These are phyloP conservation scores for Plectrocnemia conspersa DNA, from an alignment of 1,140 invertebrate species.

Conservation along the genomic window DNA sequence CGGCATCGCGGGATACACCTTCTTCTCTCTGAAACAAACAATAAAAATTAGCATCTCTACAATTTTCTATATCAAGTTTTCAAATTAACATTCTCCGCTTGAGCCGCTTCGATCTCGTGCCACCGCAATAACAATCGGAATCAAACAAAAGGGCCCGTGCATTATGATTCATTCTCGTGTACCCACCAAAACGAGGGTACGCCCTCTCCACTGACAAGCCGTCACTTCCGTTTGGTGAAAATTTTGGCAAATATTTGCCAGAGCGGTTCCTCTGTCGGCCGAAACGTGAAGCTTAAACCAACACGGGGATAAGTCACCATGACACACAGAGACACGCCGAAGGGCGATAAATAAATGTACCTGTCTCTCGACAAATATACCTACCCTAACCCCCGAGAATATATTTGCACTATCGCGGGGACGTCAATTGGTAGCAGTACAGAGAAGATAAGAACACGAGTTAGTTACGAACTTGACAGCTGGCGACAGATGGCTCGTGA, in stretches of 20 bases:
- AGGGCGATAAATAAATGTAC: slow-evolving; percentile 23
- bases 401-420: slow-evolving; percentile 31
- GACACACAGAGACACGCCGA: neutral
- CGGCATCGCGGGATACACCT: slow-evolving; percentile 29
- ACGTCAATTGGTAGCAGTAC: slow-evolving; percentile 15
- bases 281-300: slow-evolving; percentile 21
- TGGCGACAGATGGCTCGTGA: too few relatives aligned
- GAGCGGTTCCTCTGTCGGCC: slow-evolving; percentile 15
- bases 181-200: neutral
- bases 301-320: slow-evolving; percentile 25
- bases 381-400: slow-evolving; percentile 11
- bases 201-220: too few relatives aligned
- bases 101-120: too few relatives aligned
- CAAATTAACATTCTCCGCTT: too few relatives aligned
- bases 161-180: slow-evolving; percentile 13
- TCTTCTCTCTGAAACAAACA: slow-evolving; percentile 25
- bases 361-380: slow-evolving; percentile 17
- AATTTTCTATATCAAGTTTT: neutral
- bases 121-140: too few relatives aligned
- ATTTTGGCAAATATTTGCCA: slow-evolving; percentile 29
- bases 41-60: neutral
- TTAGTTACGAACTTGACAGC: too few relatives aligned
- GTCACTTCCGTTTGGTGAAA: slow-evolving; percentile 18
- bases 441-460: too few relatives aligned
- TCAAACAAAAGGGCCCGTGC: too few relatives aligned